These are phyloP conservation scores for Hirtodrosophila histrioides DNA, from an alignment of 2,888 invertebrate species.

Conservation along the genomic window DNA sequence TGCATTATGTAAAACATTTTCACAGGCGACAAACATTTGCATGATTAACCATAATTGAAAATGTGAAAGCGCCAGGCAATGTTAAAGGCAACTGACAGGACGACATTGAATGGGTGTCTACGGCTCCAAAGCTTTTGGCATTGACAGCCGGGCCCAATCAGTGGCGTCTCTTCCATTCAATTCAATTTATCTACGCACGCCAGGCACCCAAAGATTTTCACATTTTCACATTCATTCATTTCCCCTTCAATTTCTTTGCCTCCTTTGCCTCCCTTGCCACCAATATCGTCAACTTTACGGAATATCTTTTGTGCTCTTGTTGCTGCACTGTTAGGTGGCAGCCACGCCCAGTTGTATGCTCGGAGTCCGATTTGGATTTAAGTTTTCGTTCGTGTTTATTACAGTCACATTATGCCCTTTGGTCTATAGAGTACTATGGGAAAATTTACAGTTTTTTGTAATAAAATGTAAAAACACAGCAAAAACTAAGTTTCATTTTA, in stretches of 20 bases:
- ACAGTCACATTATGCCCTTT: constrained; percentile 14
- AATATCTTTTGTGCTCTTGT: constrained; percentile 37
- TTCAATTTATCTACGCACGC: constrained; percentile 75
- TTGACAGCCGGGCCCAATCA: constrained; percentile 58
- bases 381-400: constrained; percentile 24
- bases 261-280: neutral
- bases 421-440: neutral
- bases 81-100: constrained; percentile 44
- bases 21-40: constrained; percentile 78
- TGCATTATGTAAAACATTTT: constrained; percentile 79
- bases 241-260: neutral
- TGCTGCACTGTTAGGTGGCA: constrained; percentile 14
- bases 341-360: constrained; percentile 27
- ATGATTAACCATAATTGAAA: constrained; percentile 79
- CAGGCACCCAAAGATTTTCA: constrained; percentile 49
- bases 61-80: constrained; percentile 56
- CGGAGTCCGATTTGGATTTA: constrained; percentile 31
- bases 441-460: too few relatives aligned
- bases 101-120: constrained; percentile 23
- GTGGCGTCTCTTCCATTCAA: constrained; percentile 66
- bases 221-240: neutral
- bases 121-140: constrained; percentile 22
- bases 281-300: constrained; percentile 32
- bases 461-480: too few relatives aligned
- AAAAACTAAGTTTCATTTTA: too few relatives aligned